Evolutionary conservation across 1,140 invertebrate species (phyloP), one percentile per base, ranked within the genome.

Genomic region (Lepidurus arcticus): DNA sequence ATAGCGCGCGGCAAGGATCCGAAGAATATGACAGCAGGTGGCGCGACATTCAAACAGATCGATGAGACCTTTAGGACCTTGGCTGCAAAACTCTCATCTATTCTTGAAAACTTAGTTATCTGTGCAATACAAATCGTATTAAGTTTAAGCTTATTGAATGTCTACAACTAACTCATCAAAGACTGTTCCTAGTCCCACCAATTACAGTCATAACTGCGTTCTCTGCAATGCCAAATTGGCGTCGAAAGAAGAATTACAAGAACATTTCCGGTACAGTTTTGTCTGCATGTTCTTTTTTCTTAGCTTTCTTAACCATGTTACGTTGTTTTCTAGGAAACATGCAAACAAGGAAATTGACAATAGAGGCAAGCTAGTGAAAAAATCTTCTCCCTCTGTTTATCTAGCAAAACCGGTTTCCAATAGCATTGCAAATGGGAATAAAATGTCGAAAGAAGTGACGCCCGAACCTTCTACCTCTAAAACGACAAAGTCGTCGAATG

Each of bases 261-360:
- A 65, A 65, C 53, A 65, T 65, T 65, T 65, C 53, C 53, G 53
- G 53, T 65, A 65, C 53, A 65, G 13, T 65, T 7, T n/a, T 65
- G 13, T 21, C 8, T 65, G 4, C n/a, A n/a, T n/a, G n/a, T n/a
- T 65, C n/a, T 21, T 16, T 65, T 65, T 65, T 65, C 9, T 7
- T 65, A 65, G 7, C 16, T 7, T 65, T 16, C n/a, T 65, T 65
- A 7, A 13, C 13, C 34, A 34, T 21, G 0, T 21, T 65, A 65
- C 13, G 4, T 34, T 34, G 34, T 21, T 13, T 7, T 7, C 53
- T 65, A 65, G 53, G 53, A 65, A 65, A 21, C 53, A 65, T 21
- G 53, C 53, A 13, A 65, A 65, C 21, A 65, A 65, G 8, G 53
- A 65, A 21, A 65, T 65, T 65, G 53, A 65, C 53, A 65, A 65